phyloP scores from a whole-genome alignment of 2,888 invertebrate species.

The Priocnemis perturbator region DNA sequence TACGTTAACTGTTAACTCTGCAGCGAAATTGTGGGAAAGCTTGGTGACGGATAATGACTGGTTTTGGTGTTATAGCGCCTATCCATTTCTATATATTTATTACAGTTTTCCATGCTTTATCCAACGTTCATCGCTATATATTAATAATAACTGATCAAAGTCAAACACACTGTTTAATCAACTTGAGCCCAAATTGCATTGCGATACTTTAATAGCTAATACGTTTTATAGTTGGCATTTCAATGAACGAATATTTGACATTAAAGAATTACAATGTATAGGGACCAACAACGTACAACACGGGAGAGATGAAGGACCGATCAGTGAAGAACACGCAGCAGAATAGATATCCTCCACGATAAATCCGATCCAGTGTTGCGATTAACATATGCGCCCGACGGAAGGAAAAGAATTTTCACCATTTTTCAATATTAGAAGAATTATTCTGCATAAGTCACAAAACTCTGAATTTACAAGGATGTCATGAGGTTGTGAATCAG shows the following conservation, averaged over 20 bases:
- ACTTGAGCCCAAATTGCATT: neutral
- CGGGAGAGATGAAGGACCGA: constrained; percentile 66
- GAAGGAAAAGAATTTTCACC: neutral
- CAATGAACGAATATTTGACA: neutral
- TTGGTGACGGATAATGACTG: constrained; percentile 51
- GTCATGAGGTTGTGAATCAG: no score
- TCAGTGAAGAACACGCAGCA: constrained; percentile 58
- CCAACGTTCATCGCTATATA: neutral
- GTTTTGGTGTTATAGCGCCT: constrained; percentile 32
- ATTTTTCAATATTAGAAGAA: neutral
- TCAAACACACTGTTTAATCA: neutral
- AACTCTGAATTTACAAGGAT: no score
- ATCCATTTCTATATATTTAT: constrained; percentile 4
- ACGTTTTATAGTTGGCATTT: neutral
- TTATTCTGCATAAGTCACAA: no score
- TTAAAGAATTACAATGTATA: constrained; percentile 43
- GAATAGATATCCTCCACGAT: constrained; percentile 69
- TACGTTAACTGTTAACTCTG: no score
- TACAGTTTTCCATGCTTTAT: constrained; percentile 20
- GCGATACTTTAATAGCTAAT: constrained; percentile 4
- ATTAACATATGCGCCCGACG: neutral
- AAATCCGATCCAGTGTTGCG: constrained; percentile 37
- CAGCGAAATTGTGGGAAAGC: constrained; percentile 48
- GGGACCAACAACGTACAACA: constrained; percentile 73
- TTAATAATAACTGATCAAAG: neutral